Evolutionary conservation across 2,797 vertebrate genomes (phyloP).

Genomic region (Thunnus albacares): DNA sequence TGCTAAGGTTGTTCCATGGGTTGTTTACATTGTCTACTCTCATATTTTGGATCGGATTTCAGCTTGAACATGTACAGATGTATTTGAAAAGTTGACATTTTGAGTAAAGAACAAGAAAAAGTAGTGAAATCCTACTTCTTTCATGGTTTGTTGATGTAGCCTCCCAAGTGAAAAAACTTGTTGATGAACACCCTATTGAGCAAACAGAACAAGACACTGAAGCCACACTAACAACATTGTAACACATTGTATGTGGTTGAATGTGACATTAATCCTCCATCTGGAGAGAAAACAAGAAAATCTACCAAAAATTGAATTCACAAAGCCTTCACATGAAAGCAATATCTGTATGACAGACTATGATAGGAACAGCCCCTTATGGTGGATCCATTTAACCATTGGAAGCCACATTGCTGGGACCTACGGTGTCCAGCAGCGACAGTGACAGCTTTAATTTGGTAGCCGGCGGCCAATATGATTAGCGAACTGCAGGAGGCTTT

Average conservation of each 20-base stretch:
- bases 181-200: neutral
- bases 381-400: constrained; percentile 75
- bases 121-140: too few relatives aligned
- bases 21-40: too few relatives aligned
- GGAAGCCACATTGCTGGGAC: constrained; percentile 68
- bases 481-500: constrained; percentile 78
- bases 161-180: neutral
- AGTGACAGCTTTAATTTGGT: constrained; percentile 84
- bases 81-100: too few relatives aligned
- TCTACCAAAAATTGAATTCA: constrained; percentile 24
- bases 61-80: too few relatives aligned
- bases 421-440: constrained; percentile 68
- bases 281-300: constrained; percentile 25
- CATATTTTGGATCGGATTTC: too few relatives aligned
- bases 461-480: constrained; percentile 80
- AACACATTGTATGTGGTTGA: constrained; percentile 1
- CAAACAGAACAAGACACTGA: neutral
- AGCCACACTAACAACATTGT: neutral
- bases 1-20: too few relatives aligned
- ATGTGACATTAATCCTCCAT: constrained; percentile 15
- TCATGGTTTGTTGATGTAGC: too few relatives aligned
- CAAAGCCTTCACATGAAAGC: constrained; percentile 17
- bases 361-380: constrained; percentile 68
- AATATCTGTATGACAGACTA: constrained; percentile 52
- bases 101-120: too few relatives aligned